These are phyloP conservation scores for Xenopus tropicalis DNA, from an alignment of 2,113 vertebrate genomes.

Conservation along the genomic window UCB_Xtro_10.0 CM004450.2:62649501-62650000, in stretches of 20 bases:
- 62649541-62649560: constrained; percentile 72
- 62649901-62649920: too few species aligned
- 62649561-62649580: constrained; percentile 82
- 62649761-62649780: constrained; percentile 59
- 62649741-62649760: constrained; percentile 58
- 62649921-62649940: too few species aligned
- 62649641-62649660: constrained; percentile 69
- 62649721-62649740: constrained; percentile 64
- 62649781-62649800: constrained; percentile 63
- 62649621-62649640: constrained; percentile 78
- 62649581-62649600: constrained; percentile 74
- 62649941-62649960: too few species aligned
- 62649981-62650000: too few species aligned
- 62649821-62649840: constrained; percentile 49
- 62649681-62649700: constrained; percentile 74
- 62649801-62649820: constrained; percentile 53
- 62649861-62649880: constrained; percentile 20
- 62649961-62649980: too few species aligned
- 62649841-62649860: constrained; percentile 45
- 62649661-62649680: constrained; percentile 69
- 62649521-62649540: constrained; percentile 75
- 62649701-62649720: constrained; percentile 72
- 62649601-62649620: constrained; percentile 77
- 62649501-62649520: constrained; percentile 61
- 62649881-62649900: neutral